Evolutionary conservation across 2,888 invertebrate species (phyloP), one percentile per base, ranked within the genome.

Genomic region (Rosalia funebris): DNA sequence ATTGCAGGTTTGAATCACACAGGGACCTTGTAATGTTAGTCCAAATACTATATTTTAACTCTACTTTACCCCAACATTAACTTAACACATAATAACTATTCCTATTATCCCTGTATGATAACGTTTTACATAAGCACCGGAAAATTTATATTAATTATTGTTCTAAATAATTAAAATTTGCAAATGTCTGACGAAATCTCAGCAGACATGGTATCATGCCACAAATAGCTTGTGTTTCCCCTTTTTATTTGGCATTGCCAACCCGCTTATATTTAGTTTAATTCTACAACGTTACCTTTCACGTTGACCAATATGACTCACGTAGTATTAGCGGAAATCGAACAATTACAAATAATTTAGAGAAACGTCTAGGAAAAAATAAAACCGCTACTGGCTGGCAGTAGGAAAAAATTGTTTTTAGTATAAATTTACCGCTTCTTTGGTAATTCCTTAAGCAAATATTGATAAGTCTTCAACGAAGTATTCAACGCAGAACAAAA

Each of bases 381-480:
- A 44, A 25, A 44, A 25, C 25, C 44, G 14, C 44, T 20, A 44
- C 25, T 44, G 20, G 4, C 7, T 7, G 34, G 34, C 3, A n/a
- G 7, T 34, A 46, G 10, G 15, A 31, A 14, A 10, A 46, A 46
- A 31, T 25, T 14, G 46, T 46, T 19, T 50, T 17, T 12, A 20
- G 3, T 20, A 37, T 11, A 12, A 44, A 44, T 25, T 44, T 25
- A 44, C 44, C 25, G 25, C 15, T 15, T 12, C 32, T 5, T 15
- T 44, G 44, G 25, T 44, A 44, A 44, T 44, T 44, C 14, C 10
- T 14, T 44, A 11, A 44, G 25, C 44, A 44, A 44, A 44, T 44
- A 25, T 44, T 10, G n/a, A 41, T n/a, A 17, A 41, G 7, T 17
- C n/a, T 17, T 41, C 17, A 17, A 44, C 11, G 10, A 2, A 15